A percentile compares a stretch with the other conserved stretches of the same genome.
These are phyloP conservation scores for Leucoptera coffeella DNA, from an alignment of 2,888 invertebrate genomes.

Conservation along the genomic window DNA sequence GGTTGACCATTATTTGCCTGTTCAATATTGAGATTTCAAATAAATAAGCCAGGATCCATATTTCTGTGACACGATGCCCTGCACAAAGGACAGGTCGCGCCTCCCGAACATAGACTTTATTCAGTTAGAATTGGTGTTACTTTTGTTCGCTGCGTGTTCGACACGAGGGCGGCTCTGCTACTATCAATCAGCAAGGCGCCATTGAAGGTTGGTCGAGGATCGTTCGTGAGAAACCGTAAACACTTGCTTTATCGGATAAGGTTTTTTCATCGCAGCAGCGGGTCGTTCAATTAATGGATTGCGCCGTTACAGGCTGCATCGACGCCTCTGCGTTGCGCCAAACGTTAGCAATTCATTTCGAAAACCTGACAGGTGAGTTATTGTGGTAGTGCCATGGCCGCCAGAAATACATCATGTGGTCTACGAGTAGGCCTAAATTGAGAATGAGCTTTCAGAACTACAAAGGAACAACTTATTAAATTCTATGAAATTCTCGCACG, in stretches of 20 bases:
- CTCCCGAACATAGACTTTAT: background rate
- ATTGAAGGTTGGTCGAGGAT: slow-evolving; percentile 46
- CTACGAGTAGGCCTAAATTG: too few relatives aligned
- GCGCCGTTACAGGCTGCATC: slow-evolving; percentile 44
- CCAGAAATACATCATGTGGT: too few relatives aligned
- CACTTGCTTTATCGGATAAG: slow-evolving; percentile 47
- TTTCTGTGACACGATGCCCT: too few relatives aligned
- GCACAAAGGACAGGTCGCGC: too few relatives aligned
- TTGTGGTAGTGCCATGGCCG: slow-evolving; percentile 27
- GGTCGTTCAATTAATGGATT: slow-evolving; percentile 50
- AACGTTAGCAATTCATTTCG: slow-evolving; percentile 35
- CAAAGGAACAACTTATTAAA: too few relatives aligned
- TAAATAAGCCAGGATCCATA: too few relatives aligned
- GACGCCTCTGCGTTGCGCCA: slow-evolving; percentile 31
- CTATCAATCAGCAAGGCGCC: slow-evolving; percentile 52
- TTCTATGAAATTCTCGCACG: too few relatives aligned
- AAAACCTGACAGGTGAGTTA: slow-evolving; percentile 36
- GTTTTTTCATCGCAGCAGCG: slow-evolving; percentile 41
- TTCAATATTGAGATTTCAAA: too few relatives aligned
- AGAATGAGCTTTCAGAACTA: too few relatives aligned
- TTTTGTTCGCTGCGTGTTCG: slow-evolving; percentile 16
- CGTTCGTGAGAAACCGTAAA: slow-evolving; percentile 54
- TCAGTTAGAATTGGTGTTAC: background rate
- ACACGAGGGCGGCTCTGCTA: slow-evolving; percentile 34
- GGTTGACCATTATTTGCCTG: too few relatives aligned